Conservation (phyloP, 2,888 invertebrate species). For the Diogma glabrata region DNA sequence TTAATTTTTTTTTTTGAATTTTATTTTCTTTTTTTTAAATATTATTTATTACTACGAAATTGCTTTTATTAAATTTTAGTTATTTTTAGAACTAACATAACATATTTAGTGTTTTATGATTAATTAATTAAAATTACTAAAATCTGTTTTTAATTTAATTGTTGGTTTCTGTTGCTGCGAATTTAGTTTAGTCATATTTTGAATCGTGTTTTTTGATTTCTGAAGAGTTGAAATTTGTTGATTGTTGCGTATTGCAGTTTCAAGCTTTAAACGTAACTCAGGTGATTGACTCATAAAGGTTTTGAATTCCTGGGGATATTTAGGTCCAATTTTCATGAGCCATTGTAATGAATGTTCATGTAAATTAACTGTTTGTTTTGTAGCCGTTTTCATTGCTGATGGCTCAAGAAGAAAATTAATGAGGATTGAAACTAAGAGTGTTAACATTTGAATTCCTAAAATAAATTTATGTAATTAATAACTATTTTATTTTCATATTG, state of each 20-base stretch:
- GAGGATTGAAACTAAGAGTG: constrained; percentile 80
- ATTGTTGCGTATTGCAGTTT: constrained; percentile 69
- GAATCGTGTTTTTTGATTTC: constrained; percentile 38
- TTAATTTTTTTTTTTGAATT: too few relatives aligned
- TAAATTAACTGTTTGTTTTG: constrained; percentile 53
- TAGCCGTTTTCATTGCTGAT: constrained; percentile 44
- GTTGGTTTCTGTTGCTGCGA: constrained; percentile 44
- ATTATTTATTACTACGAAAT: too few relatives aligned
- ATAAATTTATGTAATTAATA: too few relatives aligned
- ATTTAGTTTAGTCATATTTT: constrained; percentile 27
- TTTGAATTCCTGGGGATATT: constrained; percentile 89
- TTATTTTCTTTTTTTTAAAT: too few relatives aligned
- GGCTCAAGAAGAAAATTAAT: constrained; percentile 72
- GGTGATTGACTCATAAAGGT: constrained; percentile 74
- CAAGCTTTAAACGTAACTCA: constrained; percentile 69
- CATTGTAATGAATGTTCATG: constrained; percentile 85
- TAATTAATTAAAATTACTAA: constrained; percentile 61
- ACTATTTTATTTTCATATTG: too few relatives aligned
- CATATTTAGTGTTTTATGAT: too few relatives aligned
- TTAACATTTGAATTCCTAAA: constrained; percentile 73
- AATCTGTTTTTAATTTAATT: constrained; percentile 88
- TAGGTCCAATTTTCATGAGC: constrained; percentile 84
- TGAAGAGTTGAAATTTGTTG: constrained; percentile 43
- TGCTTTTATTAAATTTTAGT: too few relatives aligned
- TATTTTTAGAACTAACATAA: too few relatives aligned